Conservation (phyloP, 2,888 invertebrate genomes). For the Invenusta paracnida region DNA sequence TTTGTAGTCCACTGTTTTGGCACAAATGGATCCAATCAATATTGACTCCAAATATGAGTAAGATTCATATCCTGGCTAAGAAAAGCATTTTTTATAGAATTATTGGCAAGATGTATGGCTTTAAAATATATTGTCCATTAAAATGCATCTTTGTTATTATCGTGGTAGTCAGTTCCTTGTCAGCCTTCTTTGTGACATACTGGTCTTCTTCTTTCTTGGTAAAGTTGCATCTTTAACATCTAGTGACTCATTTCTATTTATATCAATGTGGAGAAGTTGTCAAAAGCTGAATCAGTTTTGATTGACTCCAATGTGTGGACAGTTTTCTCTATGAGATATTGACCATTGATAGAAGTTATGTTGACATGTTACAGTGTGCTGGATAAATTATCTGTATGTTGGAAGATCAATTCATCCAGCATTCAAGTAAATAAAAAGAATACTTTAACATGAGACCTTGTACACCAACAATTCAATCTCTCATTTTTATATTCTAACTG, state of each 20-base stretch:
- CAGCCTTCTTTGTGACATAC: not conserved
- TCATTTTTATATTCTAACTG: too few relatives aligned
- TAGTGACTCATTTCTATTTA: not conserved
- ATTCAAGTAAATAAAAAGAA: not conserved
- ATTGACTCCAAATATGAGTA: not conserved
- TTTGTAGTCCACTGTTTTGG: not conserved
- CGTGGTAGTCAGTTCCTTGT: not conserved
- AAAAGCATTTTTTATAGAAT: not conserved
- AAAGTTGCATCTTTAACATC: slow-evolving; percentile 15
- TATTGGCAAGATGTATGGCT: too few relatives aligned
- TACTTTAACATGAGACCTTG: not conserved
- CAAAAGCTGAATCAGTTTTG: not conserved
- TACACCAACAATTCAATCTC: too few relatives aligned
- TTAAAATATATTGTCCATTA: not conserved
- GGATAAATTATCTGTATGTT: slow-evolving; percentile 22
- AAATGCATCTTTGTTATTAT: not conserved
- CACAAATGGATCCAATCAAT: not conserved
- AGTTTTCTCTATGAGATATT: not conserved
- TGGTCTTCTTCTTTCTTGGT: slow-evolving; percentile 16
- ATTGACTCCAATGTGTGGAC: not conserved
- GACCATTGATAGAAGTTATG: slow-evolving; percentile 12
- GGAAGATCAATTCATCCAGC: not conserved
- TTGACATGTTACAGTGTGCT: slow-evolving; percentile 12
- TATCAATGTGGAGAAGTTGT: not conserved
- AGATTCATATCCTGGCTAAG: not conserved